Base-by-base conservation (phyloP, 2,888 invertebrate species). In the Lepetodrilus schrolli region DNA sequence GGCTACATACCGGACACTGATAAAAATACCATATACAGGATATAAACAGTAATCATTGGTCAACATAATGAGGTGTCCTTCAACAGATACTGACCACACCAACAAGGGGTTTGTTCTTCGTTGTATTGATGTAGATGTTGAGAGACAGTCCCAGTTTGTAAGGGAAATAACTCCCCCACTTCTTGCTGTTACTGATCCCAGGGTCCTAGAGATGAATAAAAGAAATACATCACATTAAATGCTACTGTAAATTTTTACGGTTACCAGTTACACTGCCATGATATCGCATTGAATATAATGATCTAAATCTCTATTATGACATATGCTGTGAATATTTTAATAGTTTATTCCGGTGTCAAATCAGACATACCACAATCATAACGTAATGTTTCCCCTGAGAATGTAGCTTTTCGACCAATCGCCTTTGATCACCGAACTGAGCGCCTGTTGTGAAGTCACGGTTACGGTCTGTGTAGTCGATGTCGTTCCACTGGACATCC, bases 91-190 rank as follows among this genome's bases (percentile, higher is more conserved):
- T 48, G 73, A 88, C 88, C 80, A 74, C 78, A 58, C 90, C 90
- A 49, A 86, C 74, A 4, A 89, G 73, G 2, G 82, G 81, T 43
- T 93, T 93, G 49, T 85, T 85, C 1, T 92, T 90, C 86, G 95
- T 94, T 70, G 81, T 81, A 84, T 94, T 95, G n/a, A 96, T 92
- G 84, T 96, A 96, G 70, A 96, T 92, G 75, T 93, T 93, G 92
- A 94, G 92, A 78, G 93, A 92, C 0, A 95, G 83, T 0, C 96
- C 96, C 70, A 94, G 92, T 82, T 95, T 95, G 89, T 93, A 96
- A 0, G 96, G 95, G 0, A 93, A 92, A 87, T 96, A 96, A 0
- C 80, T 72, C 2, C 83, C 82, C 23, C 75, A 34, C n/a, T 71
- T 74, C 70, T 78, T 79, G 20, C 66, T 78, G 51, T 72, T 80